These are phyloP conservation scores for Drosophila borealis DNA, from an alignment of 2,888 invertebrate species.

Conservation along the genomic window DNA sequence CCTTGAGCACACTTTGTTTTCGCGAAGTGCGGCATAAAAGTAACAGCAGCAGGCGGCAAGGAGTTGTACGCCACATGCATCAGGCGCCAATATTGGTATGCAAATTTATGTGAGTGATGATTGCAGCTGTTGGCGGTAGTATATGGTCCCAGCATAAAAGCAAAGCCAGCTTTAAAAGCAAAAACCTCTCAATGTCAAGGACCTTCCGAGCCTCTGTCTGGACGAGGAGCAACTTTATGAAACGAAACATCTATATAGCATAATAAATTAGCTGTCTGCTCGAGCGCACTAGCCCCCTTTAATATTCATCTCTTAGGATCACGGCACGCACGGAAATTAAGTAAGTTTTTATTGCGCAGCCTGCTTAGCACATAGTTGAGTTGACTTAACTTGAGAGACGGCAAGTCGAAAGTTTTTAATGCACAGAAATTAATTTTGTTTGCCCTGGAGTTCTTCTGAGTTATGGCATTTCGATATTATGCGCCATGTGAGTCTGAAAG, in stretches of 20 bases:
- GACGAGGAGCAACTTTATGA: conserved; percentile 10
- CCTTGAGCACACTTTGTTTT: conserved; percentile 64
- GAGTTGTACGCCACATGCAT: conserved; percentile 44
- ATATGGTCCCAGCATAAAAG: conserved; percentile 20
- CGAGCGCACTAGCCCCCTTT: conserved; percentile 25
- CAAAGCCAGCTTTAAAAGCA: conserved; percentile 3
- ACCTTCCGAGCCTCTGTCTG: conserved; percentile 5
- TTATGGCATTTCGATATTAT: conserved; percentile 72
- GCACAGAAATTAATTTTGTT: conserved; percentile 72
- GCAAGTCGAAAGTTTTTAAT: conserved; percentile 63
- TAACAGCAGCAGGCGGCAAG: conserved; percentile 23
- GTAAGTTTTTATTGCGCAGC: conserved; percentile 46
- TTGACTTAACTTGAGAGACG: conserved; percentile 23
- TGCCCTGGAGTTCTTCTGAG: conserved; percentile 52
- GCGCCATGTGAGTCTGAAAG: conserved; percentile 58
- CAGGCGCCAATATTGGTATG: conserved; percentile 62
- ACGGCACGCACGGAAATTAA: conserved; percentile 49
- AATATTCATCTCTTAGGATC: conserved; percentile 57
- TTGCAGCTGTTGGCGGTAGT: conserved; percentile 59
- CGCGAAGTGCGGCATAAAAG: conserved; percentile 64
- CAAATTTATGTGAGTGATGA: conserved; percentile 78
- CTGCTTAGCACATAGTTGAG: conserved; percentile 40
- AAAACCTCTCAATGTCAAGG: conserved; percentile 52
- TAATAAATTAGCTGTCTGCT: conserved; percentile 55
- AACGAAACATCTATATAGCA: conserved; percentile 41